These are phyloP conservation scores for Drosophila albomicans DNA, from an alignment of 1,140 invertebrate genomes.

Conservation along the genomic window DNA sequence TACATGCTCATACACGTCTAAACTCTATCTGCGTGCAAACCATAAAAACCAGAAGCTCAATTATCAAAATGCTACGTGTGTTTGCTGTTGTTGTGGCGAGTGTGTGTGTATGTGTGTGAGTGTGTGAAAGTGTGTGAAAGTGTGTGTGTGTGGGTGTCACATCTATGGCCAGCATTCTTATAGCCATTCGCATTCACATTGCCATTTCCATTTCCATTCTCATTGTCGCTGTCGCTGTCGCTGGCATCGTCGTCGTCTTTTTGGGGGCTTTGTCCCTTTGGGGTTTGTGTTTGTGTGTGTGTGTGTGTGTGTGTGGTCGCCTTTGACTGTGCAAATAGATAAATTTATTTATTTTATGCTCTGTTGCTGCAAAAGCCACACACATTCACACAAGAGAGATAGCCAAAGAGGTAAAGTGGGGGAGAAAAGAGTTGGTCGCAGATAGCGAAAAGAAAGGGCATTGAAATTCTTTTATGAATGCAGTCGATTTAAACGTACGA, in stretches of 20 bases:
- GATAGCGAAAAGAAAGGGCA: background rate
- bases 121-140: background rate
- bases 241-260: constrained; percentile 22
- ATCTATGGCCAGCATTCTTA: constrained; percentile 19
- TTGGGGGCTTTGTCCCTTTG: constrained; percentile 68
- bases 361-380: constrained; percentile 58
- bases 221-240: constrained; percentile 13
- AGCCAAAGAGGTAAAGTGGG: background rate
- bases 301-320: constrained; percentile 49
- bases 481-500: constrained; percentile 29
- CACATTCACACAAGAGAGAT: constrained; percentile 42
- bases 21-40: constrained; percentile 69
- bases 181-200: constrained; percentile 30
- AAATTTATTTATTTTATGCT: constrained; percentile 82
- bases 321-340: constrained; percentile 81
- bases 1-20: constrained; percentile 18
- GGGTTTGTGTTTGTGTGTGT: constrained; percentile 48
- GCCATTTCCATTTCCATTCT: constrained; percentile 32
- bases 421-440: background rate
- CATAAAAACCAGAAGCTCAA: constrained; percentile 81
- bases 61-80: constrained; percentile 80
- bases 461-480: constrained; percentile 12
- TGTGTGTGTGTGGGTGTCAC: constrained; percentile 24
- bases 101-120: constrained; percentile 23
- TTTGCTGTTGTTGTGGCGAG: constrained; percentile 53